Conservation (phyloP, 2,113 vertebrate genomes). For the Misgurnus anguillicaudatus region DNA sequence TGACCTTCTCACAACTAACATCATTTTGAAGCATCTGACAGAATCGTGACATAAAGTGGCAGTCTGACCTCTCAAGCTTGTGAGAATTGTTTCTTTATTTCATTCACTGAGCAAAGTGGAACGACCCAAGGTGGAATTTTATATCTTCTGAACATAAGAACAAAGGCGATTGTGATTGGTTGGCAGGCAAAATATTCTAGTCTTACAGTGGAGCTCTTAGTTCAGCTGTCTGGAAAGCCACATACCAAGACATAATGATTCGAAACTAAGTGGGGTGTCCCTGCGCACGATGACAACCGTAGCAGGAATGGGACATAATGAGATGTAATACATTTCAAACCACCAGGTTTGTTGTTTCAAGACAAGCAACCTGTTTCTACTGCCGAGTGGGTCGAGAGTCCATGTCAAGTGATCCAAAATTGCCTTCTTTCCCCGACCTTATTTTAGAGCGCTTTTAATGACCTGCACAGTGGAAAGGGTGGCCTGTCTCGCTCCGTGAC, state of each 20-base stretch:
- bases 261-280: constrained; percentile 36
- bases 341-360: constrained; percentile 17
- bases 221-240: constrained; percentile 1
- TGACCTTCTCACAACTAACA: constrained; percentile 65
- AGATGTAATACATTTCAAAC: constrained; percentile 28
- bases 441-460: constrained; percentile 22
- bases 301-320: constrained; percentile 28
- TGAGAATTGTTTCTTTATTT: constrained; percentile 66
- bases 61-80: constrained; percentile 56
- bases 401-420: constrained; percentile 30
- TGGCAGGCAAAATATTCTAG: constrained; percentile 58
- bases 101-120: constrained; percentile 39
- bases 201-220: constrained; percentile 8
- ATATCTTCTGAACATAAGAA: constrained; percentile 35
- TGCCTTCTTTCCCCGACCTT: constrained; percentile 7
- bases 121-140: constrained; percentile 43
- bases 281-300: not conserved
- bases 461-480: constrained; percentile 18
- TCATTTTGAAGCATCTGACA: constrained; percentile 60
- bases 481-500: constrained; percentile 45
- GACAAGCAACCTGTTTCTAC: constrained; percentile 30
- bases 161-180: constrained; percentile 25
- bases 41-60: constrained; percentile 58
- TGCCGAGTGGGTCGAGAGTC: not conserved
- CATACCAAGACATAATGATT: constrained; percentile 31